These are phyloP conservation scores for Atopsyche davidsoni DNA, from an alignment of 1,140 invertebrate genomes.

Conservation along the genomic window DNA sequence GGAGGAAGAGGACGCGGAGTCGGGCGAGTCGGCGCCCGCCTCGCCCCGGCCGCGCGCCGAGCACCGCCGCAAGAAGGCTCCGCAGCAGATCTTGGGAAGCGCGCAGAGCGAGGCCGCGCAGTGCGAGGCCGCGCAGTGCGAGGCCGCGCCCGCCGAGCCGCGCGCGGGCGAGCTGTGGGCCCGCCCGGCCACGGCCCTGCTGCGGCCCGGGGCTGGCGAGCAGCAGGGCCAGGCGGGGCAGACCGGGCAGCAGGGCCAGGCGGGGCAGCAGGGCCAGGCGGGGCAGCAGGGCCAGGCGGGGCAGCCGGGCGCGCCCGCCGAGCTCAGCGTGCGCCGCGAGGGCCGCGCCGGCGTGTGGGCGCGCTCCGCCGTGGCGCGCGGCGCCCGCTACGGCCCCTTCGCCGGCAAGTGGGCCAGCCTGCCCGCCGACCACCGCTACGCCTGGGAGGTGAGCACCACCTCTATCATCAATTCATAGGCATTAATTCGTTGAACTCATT, in stretches of 20 bases:
- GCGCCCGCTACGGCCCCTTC: constrained; percentile 27
- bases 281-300: constrained; percentile 13
- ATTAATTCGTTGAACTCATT: too few relatives aligned
- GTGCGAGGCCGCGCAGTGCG: neutral
- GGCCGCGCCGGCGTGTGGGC: constrained; percentile 29
- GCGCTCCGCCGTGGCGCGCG: constrained; percentile 15
- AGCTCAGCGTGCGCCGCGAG: constrained; percentile 18
- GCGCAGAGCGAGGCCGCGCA: constrained; percentile 1
- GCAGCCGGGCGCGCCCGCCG: constrained; percentile 19
- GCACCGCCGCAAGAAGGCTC: constrained; percentile 25
- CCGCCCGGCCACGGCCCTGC: constrained; percentile 3
- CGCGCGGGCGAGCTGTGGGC: neutral
- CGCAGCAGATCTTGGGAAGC: constrained; percentile 23
- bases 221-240: neutral
- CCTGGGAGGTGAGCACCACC: constrained; percentile 30
- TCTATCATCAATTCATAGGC: too few relatives aligned
- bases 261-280: constrained; percentile 3
- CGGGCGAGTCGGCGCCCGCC: constrained; percentile 21
- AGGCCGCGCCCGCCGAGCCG: neutral
- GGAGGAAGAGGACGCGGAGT: constrained; percentile 28
- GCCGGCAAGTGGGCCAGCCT: constrained; percentile 26
- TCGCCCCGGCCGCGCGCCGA: constrained; percentile 16
- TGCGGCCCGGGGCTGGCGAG: neutral
- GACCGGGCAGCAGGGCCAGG: constrained; percentile 13
- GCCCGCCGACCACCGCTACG: constrained; percentile 24